phyloP scores from a whole-genome alignment of 2,797 vertebrate genomes.

The Odontamblyopus rebecca region DNA sequence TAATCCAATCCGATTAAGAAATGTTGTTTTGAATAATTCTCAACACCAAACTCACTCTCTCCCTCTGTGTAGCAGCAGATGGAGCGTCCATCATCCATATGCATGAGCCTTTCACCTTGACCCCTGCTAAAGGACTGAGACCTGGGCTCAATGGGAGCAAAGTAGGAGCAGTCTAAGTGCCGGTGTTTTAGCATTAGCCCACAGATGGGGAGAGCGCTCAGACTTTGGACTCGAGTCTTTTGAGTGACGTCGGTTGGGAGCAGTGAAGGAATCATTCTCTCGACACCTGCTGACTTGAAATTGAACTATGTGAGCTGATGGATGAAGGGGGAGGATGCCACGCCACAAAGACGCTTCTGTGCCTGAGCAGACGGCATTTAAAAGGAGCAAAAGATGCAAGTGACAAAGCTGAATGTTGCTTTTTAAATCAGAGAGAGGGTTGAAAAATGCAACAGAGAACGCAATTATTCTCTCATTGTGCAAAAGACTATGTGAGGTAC shows the following conservation, averaged over 20 bases:
- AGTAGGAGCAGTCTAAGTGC: conserved; percentile 58
- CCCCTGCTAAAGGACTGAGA: conserved; percentile 66
- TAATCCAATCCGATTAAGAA: neutral
- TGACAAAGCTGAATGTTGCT: neutral
- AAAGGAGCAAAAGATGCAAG: conserved; percentile 14
- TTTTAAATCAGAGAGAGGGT: neutral
- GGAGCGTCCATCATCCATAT: conserved; percentile 76
- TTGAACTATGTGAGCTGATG: conserved; percentile 59
- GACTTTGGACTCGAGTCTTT: conserved; percentile 28
- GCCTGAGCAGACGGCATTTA: conserved; percentile 32
- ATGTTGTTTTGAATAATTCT: neutral
- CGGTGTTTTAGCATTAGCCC: conserved; percentile 51
- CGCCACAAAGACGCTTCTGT: conserved; percentile 51
- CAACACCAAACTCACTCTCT: neutral
- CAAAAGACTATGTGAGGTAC: neutral
- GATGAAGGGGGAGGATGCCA: conserved; percentile 65
- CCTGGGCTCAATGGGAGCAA: conserved; percentile 64
- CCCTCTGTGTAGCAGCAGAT: conserved; percentile 58
- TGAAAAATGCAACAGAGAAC: neutral
- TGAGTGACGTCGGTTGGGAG: conserved; percentile 47
- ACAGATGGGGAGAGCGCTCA: conserved; percentile 47
- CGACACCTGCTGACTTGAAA: conserved; percentile 65
- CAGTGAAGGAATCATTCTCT: conserved; percentile 29
- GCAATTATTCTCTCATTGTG: neutral
- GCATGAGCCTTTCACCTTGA: conserved; percentile 78